Evolutionary conservation across 2,113 vertebrate genomes (phyloP).

Genomic region (Corynorhinus townsendii): DNA sequence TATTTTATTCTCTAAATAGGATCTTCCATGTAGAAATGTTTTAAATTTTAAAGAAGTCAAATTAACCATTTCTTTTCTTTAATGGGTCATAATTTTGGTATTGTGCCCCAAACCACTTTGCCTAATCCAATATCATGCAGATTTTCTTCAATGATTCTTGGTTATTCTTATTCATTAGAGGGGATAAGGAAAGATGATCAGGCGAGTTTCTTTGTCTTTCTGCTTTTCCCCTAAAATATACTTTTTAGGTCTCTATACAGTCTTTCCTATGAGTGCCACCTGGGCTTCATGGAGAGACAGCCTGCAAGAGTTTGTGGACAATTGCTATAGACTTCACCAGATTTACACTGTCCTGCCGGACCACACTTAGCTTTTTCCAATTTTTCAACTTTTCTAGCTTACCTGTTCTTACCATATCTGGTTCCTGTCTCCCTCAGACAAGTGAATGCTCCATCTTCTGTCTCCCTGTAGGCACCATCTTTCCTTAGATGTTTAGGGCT

Average conservation of each 20-base stretch:
- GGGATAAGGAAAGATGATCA: neutral
- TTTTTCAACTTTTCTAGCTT: neutral
- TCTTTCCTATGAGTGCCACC: neutral
- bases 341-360: neutral
- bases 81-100: neutral
- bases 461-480: neutral
- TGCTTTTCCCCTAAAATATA: neutral
- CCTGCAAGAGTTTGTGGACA: neutral
- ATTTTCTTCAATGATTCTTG: neutral
- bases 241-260: too few species aligned
- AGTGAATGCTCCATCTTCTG: neutral
- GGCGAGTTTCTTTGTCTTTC: neutral
- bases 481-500: neutral
- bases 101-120: neutral
- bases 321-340: neutral
- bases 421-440: neutral
- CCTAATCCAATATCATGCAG: neutral
- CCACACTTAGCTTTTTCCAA: neutral
- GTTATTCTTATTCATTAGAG: neutral
- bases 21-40: neutral
- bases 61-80: neutral
- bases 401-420: neutral
- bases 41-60: neutral
- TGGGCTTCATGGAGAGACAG: neutral
- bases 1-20: neutral